phyloP scores from a whole-genome alignment of 2,888 invertebrate species.

The Prosopocoilus inquinatus region DNA sequence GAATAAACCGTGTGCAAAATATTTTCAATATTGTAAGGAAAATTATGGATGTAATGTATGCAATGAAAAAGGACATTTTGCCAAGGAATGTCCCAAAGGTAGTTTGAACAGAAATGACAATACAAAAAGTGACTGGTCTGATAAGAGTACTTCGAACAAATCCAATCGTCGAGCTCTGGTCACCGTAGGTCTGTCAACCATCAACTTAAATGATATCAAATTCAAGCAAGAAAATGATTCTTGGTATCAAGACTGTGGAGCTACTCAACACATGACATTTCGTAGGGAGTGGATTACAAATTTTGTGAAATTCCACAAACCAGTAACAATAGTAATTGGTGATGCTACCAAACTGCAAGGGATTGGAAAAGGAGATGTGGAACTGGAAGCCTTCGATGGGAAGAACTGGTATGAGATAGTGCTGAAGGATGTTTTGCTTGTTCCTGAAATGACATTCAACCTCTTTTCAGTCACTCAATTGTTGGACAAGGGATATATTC shows the following conservation, averaged over 20 bases:
- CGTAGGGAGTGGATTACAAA: slow-evolving; percentile 25
- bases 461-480: slow-evolving; percentile 29
- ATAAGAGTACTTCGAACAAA: too few species aligned
- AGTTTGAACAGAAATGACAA: slow-evolving; percentile 14
- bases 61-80: slow-evolving; percentile 31
- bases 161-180: too few species aligned
- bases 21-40: slow-evolving; percentile 28
- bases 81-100: slow-evolving; percentile 28
- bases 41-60: slow-evolving; percentile 33
- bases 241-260: too few species aligned
- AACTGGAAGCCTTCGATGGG: too few species aligned
- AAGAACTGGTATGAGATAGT: too few species aligned
- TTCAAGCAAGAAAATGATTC: too few species aligned
- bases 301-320: not conserved
- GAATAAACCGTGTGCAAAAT: too few species aligned
- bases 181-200: too few species aligned
- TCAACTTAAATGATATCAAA: too few species aligned
- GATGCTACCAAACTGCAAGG: not conserved
- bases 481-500: slow-evolving; percentile 29
- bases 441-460: slow-evolving; percentile 17
- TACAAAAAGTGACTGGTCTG: not conserved
- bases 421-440: not conserved
- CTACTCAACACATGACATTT: slow-evolving; percentile 32
- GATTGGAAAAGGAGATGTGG: too few species aligned
- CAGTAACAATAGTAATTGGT: not conserved